A percentile compares a stretch with the other conserved stretches of the same genome.
These are phyloP conservation scores for Lepus europaeus DNA, from an alignment of 2,113 vertebrate species.

Conservation along the genomic window DNA sequence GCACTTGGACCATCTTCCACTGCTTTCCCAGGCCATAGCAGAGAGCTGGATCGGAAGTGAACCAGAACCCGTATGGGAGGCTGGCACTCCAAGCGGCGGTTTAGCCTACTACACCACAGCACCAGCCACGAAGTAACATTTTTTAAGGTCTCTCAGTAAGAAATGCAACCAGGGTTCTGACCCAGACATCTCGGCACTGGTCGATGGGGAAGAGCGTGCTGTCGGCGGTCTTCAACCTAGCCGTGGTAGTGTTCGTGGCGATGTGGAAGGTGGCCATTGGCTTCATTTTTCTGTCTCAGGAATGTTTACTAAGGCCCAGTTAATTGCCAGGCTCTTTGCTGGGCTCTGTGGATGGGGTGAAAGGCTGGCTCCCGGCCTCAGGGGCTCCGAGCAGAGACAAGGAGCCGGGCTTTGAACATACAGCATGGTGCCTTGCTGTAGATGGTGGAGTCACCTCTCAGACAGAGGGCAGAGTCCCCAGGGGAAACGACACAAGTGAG, in stretches of 20 bases:
- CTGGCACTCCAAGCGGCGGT: too few species aligned
- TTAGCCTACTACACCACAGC: too few species aligned
- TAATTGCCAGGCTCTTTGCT: not conserved
- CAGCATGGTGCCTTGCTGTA: fast-evolving
- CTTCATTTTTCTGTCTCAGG: not conserved
- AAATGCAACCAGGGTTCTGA: not conserved
- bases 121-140: too few species aligned
- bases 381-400: not conserved
- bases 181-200: not conserved
- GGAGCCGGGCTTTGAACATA: not conserved
- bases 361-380: not conserved
- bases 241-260: fast-evolving
- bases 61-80: too few species aligned
- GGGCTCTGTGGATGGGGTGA: not conserved
- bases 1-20: too few species aligned
- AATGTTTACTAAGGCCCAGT: not conserved
- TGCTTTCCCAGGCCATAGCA: too few species aligned
- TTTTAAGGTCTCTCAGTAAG: not conserved
- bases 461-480: not conserved
- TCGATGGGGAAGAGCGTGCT: fast-evolving
- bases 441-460: not conserved
- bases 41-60: too few species aligned
- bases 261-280: not conserved
- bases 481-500: not conserved
- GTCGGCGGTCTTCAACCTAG: not conserved